A percentile compares a stretch with the other conserved stretches of the same genome.
Conservation (phyloP, 2,888 invertebrate genomes). For the Thymelicus lineola region DNA sequence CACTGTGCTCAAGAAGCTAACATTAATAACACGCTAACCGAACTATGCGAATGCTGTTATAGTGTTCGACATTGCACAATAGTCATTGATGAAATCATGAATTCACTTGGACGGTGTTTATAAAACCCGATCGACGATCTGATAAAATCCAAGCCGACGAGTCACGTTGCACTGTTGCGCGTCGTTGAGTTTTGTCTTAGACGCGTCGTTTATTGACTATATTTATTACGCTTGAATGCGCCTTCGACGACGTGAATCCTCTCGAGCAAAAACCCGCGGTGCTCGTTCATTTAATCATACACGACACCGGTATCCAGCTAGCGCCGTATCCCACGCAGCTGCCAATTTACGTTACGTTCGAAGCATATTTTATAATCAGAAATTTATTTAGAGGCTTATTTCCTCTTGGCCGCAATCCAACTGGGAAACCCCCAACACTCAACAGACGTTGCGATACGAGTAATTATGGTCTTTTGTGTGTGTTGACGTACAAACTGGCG, state of each 20-base stretch:
- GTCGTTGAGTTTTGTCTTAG: slow-evolving; percentile 17
- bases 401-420: slow-evolving; percentile 80
- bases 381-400: slow-evolving; percentile 77
- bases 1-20: not conserved
- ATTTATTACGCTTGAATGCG: slow-evolving; percentile 19
- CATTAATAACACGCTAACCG: not conserved
- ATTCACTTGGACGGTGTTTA: slow-evolving; percentile 19
- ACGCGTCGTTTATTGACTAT: slow-evolving; percentile 9
- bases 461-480: slow-evolving; percentile 72
- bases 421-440: slow-evolving; percentile 78
- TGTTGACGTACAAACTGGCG: slow-evolving; percentile 61
- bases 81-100: slow-evolving; percentile 18
- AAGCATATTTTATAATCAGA: slow-evolving; percentile 64
- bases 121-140: slow-evolving; percentile 16
- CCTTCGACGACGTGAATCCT: slow-evolving; percentile 9
- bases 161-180: slow-evolving; percentile 9
- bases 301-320: slow-evolving; percentile 17
- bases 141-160: slow-evolving; percentile 9
- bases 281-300: slow-evolving; percentile 13
- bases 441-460: slow-evolving; percentile 74
- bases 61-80: slow-evolving; percentile 7
- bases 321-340: slow-evolving; percentile 9
- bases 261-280: slow-evolving; percentile 9
- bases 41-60: slow-evolving; percentile 8
- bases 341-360: slow-evolving; percentile 39